Conservation (phyloP, 2,797 vertebrate species). For the Hylomyscus alleni region DNA sequence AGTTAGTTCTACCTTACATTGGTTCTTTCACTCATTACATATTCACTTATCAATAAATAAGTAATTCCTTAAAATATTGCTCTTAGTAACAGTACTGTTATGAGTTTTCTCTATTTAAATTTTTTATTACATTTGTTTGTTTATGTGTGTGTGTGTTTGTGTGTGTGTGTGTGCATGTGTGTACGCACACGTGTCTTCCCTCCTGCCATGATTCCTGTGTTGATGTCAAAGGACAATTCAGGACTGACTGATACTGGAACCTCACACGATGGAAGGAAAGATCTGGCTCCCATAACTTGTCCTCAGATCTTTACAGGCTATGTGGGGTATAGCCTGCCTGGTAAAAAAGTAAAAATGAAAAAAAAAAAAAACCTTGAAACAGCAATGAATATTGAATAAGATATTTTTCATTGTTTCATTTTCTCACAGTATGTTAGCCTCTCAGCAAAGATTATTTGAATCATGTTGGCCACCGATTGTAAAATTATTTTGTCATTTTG, state of each 20-base stretch:
- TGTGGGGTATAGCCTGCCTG: too few species aligned
- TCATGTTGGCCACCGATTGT: not conserved
- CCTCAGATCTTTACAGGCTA: not conserved
- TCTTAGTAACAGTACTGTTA: not conserved
- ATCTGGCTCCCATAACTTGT: not conserved
- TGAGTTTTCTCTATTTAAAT: not conserved
- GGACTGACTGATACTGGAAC: too few species aligned
- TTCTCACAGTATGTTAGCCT: slow-evolving; percentile 61
- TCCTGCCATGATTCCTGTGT: not conserved
- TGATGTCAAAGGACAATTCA: not conserved
- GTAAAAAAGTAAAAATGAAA: not conserved
- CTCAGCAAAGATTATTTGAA: slow-evolving; percentile 61
- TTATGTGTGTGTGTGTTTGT: not conserved
- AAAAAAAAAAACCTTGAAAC: not conserved
- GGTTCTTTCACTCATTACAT: slow-evolving; percentile 1
- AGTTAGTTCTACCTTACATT: too few species aligned
- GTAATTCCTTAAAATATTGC: not conserved
- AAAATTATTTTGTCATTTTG: slow-evolving; percentile 49
- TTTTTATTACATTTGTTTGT: not conserved
- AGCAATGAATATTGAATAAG: slow-evolving; percentile 58
- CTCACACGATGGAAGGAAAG: not conserved
- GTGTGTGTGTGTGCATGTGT: not conserved
- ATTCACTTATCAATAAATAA: not conserved
- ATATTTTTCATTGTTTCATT: slow-evolving; percentile 45
- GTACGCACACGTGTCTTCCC: too few species aligned